Evolutionary conservation across 2,797 vertebrate genomes (phyloP).

Genomic region (Sebastes hubbsi): DNA sequence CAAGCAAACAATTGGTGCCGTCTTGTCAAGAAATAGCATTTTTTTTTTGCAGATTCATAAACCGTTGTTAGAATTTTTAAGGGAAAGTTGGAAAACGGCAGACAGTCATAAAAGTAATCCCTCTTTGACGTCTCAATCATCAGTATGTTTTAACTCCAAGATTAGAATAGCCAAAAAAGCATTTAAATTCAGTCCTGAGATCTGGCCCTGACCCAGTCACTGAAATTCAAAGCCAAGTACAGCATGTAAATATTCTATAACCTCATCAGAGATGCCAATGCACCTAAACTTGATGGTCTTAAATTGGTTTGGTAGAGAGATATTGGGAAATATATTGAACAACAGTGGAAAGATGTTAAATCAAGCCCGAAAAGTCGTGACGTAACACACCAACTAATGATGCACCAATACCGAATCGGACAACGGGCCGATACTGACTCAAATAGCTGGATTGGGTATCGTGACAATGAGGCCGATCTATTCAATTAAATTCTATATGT

Average conservation of each 20-base stretch:
- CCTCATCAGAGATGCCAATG: neutral
- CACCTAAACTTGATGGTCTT: neutral
- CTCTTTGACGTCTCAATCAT: neutral
- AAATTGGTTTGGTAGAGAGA: neutral
- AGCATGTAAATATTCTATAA: neutral
- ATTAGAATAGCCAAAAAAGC: too few species aligned
- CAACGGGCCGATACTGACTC: too few species aligned
- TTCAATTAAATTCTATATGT: too few species aligned
- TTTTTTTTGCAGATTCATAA: neutral
- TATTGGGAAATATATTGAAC: too few species aligned
- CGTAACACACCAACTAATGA: too few species aligned
- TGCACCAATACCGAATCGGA: too few species aligned
- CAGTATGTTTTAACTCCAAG: neutral
- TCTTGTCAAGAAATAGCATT: conserved; percentile 4
- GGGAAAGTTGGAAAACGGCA: neutral
- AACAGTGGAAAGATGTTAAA: too few species aligned
- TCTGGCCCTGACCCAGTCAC: neutral
- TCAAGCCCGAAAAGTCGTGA: too few species aligned
- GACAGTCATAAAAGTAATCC: neutral
- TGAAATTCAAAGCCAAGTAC: too few species aligned
- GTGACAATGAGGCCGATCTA: too few species aligned
- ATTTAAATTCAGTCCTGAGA: neutral
- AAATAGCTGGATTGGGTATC: too few species aligned
- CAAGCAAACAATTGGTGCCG: conserved; percentile 25
- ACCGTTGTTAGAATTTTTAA: neutral